These are phyloP conservation scores for Chaetodon trifasciatus DNA, from an alignment of 2,797 vertebrate species.

Conservation along the genomic window DNA sequence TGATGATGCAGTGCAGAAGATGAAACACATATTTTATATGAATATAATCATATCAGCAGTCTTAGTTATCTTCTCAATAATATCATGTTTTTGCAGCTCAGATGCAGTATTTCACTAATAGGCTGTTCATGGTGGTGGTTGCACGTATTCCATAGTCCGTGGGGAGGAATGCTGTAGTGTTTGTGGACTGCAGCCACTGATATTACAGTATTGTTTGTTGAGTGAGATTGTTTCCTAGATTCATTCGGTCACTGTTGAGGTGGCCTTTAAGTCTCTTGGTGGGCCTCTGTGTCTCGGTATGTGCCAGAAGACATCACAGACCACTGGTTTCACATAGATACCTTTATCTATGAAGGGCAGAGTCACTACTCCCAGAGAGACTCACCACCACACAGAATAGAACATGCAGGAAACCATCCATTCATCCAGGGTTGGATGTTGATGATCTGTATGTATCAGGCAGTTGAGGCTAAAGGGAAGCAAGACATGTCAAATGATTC, in stretches of 20 bases:
- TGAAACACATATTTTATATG: conserved; percentile 11
- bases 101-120: conserved; percentile 7
- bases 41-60: background rate
- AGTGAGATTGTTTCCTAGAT: conserved; percentile 35
- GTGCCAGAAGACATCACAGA: no score
- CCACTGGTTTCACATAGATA: no score
- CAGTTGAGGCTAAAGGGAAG: background rate
- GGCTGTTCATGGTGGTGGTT: background rate
- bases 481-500: background rate
- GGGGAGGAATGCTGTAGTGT: conserved; percentile 2
- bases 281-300: no score
- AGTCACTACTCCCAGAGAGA: no score
- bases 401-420: background rate
- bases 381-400: no score
- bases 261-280: conserved; percentile 10
- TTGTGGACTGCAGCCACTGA: conserved; percentile 3
- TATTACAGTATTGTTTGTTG: conserved; percentile 28
- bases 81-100: background rate
- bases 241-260: conserved; percentile 11
- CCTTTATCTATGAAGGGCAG: no score
- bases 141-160: background rate
- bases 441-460: background rate
- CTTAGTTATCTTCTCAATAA: background rate
- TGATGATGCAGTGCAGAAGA: background rate
- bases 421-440: background rate